Base-by-base conservation (phyloP, 2,113 vertebrate genomes). In the Otolemur garnettii region DNA sequence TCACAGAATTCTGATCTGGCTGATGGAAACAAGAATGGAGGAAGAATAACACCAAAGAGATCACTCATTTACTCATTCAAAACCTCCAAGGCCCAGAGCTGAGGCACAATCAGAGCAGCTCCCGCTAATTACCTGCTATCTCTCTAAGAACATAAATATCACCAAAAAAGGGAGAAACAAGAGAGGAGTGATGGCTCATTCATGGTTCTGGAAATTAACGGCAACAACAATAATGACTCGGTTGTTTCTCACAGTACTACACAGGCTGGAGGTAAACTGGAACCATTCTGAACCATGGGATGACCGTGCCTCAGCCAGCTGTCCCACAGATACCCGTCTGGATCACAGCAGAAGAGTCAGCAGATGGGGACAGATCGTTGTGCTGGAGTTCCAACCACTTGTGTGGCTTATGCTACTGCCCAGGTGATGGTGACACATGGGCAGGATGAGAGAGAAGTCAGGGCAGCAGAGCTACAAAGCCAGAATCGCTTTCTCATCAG, bases 1-100 rank as follows among this genome's bases (percentile, higher is more conserved):
- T 93, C 66, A 57, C 17, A 91, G 89, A 82, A 87, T 87, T 96
- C 77, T 74, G 80, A 92, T 87, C 28, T 75, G 66, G 68, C 30
- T 89, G 82, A 71, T 50, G 38, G 62, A 71, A 80, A 81, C 21
- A 42, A 64, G 45, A 72, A 80, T 33, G 59, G 79, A 80, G 69
- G 79, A 24, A 26, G 30, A 30, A 7, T 50, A 95, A 85, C 22
- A 84, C 59, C 9, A 75, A 50, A 45, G 50, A 83, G 21, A 74
- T 28, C 12, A 38, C 77, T 93, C 42, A 89, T 38, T 66, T 69
- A 77, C 57, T 84, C 71, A 86, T 62, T 90, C 85, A 88, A 75
- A 96, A 89, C 35, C 33, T 38, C 59, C 42, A 38, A 66, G 80
- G 75, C 4, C 91, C 78, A 86, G 35, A 45, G 14, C 26, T 83